Evolutionary conservation across 2,113 vertebrate genomes (phyloP), one percentile per base, ranked within the genome.

Genomic region (Isichthys henryi): DNA sequence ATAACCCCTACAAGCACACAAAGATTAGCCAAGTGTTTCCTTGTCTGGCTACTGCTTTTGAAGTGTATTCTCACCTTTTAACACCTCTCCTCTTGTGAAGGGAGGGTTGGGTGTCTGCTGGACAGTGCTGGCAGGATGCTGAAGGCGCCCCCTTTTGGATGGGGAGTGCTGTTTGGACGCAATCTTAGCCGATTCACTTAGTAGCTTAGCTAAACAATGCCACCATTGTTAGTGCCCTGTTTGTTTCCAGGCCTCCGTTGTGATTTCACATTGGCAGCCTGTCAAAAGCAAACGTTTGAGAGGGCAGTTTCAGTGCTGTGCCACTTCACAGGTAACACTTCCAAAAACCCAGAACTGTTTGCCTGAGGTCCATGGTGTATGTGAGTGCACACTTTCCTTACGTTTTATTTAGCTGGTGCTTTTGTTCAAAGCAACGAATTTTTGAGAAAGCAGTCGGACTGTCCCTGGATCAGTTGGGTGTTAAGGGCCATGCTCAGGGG

Each of bases 171-270:
- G 74, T 88, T 90, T 92, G 84, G 91, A 88, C 89, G 90, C 66
- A 46, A 49, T 31, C 31, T 56, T 89, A 87, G 87, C 86, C 90
- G 70, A 13, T 53, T 91, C 45, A 23, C 21, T 88, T 58, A 66
- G 49, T 77, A 87, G 88, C 10, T 70, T 45, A 48, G n/a, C 7
- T 49, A 66, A 90, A 91, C 91, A 91, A 89, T 91, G 58, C 58
- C 56, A n/a, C 62, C 88, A 86, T 90, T 91, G 91, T 91, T 89
- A 45, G 90, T 89, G 80, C 11, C 43, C 46, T 89, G 89, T 80
- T 85, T 45, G 13, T 89, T 89, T 70, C 87, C 56, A 89, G 86
- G 80, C 90, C 77, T 70, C 39, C 3, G 77, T 86, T 50, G 62
- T 58, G 88, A 88, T 89, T 80, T n/a, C 90, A 31, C 86, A 87